Conservation (phyloP, 1,140 invertebrate genomes). For the Planococcus citri region DNA sequence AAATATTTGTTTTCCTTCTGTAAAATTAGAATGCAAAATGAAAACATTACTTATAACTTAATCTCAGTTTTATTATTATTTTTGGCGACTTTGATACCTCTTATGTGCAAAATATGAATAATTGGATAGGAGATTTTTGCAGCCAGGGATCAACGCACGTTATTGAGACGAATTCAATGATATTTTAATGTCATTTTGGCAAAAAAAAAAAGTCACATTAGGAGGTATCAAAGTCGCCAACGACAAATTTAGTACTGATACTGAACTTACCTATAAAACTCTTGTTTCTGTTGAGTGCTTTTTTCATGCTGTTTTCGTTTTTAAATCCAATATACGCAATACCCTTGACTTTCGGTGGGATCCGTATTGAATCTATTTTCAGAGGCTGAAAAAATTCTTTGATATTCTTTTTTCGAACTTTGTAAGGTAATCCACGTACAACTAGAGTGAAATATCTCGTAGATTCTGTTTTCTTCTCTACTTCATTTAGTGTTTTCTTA, state of each 20-base stretch:
- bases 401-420: conserved; percentile 62
- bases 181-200: too few species aligned
- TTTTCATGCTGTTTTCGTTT: conserved; percentile 63
- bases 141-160: too few species aligned
- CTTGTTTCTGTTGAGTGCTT: conserved; percentile 71
- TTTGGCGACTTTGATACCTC: too few species aligned
- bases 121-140: too few species aligned
- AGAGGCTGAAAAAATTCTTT: conserved; percentile 74
- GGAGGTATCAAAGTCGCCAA: not conserved
- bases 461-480: conserved; percentile 28
- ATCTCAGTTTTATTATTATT: too few species aligned
- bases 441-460: conserved; percentile 23
- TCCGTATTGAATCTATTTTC: conserved; percentile 59
- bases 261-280: conserved; percentile 67
- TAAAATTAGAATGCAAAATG: too few species aligned
- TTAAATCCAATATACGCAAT: conserved; percentile 84
- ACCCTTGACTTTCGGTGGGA: conserved; percentile 64
- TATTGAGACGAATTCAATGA: too few species aligned
- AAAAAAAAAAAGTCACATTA: too few species aligned
- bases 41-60: too few species aligned
- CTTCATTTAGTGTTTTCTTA: conserved; percentile 30
- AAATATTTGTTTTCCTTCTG: conserved; percentile 27
- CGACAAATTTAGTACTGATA: not conserved
- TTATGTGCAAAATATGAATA: too few species aligned
- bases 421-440: conserved; percentile 52